Conservation (phyloP, 1,140 invertebrate genomes). For the Trachymyrmex cornetzi region DNA sequence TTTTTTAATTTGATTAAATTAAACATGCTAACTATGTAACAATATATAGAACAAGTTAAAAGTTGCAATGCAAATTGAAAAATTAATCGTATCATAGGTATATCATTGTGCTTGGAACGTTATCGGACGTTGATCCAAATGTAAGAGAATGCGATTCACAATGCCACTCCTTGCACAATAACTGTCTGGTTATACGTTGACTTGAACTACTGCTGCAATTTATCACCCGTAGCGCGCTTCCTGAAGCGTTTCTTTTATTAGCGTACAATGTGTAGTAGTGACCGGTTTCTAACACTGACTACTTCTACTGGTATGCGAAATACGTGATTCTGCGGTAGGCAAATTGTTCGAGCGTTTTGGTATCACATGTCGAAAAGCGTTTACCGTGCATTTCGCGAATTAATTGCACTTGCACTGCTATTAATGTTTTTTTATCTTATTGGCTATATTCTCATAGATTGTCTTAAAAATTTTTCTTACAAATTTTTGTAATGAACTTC, state of each 20-base stretch:
- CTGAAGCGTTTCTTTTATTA: slow-evolving; percentile 47
- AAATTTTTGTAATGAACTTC: slow-evolving; percentile 29
- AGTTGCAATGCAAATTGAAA: slow-evolving; percentile 1
- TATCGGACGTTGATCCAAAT: slow-evolving; percentile 14
- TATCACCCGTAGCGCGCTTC: slow-evolving; percentile 31
- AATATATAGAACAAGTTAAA: background rate
- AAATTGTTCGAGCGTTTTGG: slow-evolving; percentile 47
- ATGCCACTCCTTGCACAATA: slow-evolving; percentile 25
- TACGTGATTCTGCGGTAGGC: background rate
- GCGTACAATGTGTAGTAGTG: background rate
- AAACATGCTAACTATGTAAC: background rate
- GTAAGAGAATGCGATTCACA: background rate
- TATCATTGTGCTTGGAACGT: background rate
- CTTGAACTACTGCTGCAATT: slow-evolving; percentile 52
- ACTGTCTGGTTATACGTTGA: slow-evolving; percentile 47
- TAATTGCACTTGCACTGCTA: background rate
- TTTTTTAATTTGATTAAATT: slow-evolving; percentile 16
- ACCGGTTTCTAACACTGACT: background rate
- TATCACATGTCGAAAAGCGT: slow-evolving; percentile 3
- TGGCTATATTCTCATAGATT: background rate
- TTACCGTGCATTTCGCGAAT: background rate
- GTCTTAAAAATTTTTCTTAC: background rate
- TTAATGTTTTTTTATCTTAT: background rate
- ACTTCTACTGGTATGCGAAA: background rate
- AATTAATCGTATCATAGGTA: background rate